These are phyloP conservation scores for Burhinus bistriatus DNA, from an alignment of 2,113 vertebrate species.

Conservation along the genomic window DNA sequence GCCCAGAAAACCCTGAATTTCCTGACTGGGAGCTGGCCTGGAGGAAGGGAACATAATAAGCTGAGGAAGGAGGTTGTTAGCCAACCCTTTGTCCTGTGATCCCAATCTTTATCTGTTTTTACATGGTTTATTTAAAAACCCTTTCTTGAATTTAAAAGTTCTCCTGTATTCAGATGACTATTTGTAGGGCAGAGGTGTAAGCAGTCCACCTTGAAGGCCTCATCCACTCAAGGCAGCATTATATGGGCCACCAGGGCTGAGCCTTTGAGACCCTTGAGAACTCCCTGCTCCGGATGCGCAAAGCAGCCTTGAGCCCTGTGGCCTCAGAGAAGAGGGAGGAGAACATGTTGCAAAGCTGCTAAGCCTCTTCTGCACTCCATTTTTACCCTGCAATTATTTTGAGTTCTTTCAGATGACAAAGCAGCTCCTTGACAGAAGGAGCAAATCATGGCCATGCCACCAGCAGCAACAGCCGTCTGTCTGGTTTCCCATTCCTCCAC, in stretches of 20 bases:
- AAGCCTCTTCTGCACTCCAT: not conserved
- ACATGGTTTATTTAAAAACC: not conserved
- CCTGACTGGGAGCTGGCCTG: not conserved
- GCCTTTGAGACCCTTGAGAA: not conserved
- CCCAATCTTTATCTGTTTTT: not conserved
- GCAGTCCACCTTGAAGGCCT: not conserved
- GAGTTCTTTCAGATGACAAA: not conserved
- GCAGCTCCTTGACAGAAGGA: not conserved
- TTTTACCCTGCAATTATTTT: not conserved
- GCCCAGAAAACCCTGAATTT: not conserved
- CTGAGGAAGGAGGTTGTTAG: not conserved
- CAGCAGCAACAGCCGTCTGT: not conserved
- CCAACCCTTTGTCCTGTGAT: not conserved
- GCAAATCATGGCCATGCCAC: accelerated
- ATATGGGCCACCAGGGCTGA: not conserved
- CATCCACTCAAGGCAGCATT: not conserved
- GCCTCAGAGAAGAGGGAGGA: not conserved
- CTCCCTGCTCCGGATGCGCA: not conserved
- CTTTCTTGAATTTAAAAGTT: not conserved
- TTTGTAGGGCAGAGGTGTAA: not conserved
- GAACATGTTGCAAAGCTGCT: not conserved
- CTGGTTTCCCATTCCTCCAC: not conserved
- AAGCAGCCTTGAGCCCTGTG: not conserved
- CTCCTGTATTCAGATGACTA: not conserved
- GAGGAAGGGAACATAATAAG: not conserved